phyloP scores from a whole-genome alignment of 2,113 vertebrate species.

The Emydura subglobosa region DNA sequence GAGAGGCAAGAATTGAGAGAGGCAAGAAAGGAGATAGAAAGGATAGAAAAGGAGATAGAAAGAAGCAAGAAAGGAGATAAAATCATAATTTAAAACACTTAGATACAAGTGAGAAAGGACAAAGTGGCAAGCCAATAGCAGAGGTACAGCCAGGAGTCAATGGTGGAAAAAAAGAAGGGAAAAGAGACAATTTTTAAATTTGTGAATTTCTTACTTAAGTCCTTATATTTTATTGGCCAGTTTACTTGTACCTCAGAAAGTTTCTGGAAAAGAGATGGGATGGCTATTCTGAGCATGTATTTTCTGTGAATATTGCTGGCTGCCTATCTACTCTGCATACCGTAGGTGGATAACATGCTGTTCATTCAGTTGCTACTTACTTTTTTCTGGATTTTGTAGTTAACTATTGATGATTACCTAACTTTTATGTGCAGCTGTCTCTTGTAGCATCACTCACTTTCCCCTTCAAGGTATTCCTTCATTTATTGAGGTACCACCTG shows the following conservation, averaged over 20 bases:
- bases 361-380: neutral
- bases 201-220: neutral
- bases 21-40: neutral
- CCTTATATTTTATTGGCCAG: neutral
- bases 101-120: neutral
- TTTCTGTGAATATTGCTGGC: neutral
- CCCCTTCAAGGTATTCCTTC: neutral
- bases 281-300: neutral
- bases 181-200: neutral
- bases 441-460: neutral
- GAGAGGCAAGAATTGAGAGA: neutral
- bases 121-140: neutral
- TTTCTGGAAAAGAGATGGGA: neutral
- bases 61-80: neutral
- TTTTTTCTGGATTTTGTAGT: neutral
- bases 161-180: neutral
- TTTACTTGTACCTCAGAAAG: neutral
- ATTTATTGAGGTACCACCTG: neutral
- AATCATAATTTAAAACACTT: neutral
- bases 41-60: neutral
- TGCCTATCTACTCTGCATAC: neutral
- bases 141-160: neutral
- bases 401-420: neutral
- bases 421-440: neutral
- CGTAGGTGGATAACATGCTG: neutral